A percentile compares a stretch with the other conserved stretches of the same genome.
These are phyloP conservation scores for Tenthredo amoena DNA, from an alignment of 2,888 invertebrate genomes.

Conservation along the genomic window DNA sequence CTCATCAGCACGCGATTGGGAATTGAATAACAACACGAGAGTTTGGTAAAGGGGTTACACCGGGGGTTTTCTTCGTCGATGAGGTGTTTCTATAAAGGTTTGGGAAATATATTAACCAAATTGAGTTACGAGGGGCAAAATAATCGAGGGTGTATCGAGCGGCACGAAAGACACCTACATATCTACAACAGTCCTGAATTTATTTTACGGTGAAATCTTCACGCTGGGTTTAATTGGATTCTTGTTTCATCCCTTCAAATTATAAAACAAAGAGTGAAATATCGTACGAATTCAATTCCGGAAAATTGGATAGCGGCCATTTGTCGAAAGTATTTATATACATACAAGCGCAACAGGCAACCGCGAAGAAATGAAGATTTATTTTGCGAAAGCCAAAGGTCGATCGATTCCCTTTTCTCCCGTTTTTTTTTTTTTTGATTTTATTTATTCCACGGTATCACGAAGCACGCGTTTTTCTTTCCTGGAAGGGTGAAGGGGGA, in stretches of 20 bases:
- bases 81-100: background rate
- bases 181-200: background rate
- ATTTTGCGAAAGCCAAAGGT: background rate
- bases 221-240: background rate
- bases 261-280: too few species aligned
- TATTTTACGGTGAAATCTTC: background rate
- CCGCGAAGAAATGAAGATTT: background rate
- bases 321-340: background rate
- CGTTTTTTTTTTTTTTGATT: background rate
- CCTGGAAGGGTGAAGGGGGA: background rate
- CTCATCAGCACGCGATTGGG: background rate
- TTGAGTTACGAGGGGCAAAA: background rate
- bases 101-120: background rate
- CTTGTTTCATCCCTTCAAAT: too few species aligned
- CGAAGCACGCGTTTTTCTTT: conserved; percentile 7
- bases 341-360: background rate
- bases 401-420: background rate
- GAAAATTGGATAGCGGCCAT: background rate
- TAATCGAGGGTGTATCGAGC: background rate
- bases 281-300: too few species aligned
- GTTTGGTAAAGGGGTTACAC: background rate
- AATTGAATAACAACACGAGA: background rate
- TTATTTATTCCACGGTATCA: background rate
- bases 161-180: background rate
- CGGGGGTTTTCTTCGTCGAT: background rate